Percentiles rank a stretch among this genome's conserved stretches.
Evolutionary conservation across 2,113 vertebrate genomes (phyloP).

Genomic region (Sisor rabdophorus): DNA sequence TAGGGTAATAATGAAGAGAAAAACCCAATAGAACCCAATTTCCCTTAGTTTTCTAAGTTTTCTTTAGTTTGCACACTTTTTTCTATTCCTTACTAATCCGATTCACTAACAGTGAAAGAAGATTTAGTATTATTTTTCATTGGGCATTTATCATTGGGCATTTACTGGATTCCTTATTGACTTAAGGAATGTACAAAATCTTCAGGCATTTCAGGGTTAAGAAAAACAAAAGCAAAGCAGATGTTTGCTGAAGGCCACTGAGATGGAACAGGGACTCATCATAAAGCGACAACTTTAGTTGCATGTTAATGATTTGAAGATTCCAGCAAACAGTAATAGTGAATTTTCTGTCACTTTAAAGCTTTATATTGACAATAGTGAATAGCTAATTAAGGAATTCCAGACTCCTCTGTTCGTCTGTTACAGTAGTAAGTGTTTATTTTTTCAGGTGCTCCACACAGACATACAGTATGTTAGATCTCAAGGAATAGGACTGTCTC

Average conservation of each 20-base stretch:
- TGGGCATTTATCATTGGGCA: too few relatives aligned
- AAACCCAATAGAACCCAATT: too few relatives aligned
- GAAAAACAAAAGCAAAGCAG: slow-evolving; percentile 11
- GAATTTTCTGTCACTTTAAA: slow-evolving; percentile 32
- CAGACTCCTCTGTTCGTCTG: slow-evolving; percentile 11
- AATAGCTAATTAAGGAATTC: slow-evolving; percentile 28
- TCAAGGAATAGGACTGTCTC: neutral
- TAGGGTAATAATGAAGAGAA: neutral
- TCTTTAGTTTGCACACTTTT: too few relatives aligned
- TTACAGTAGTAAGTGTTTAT: slow-evolving; percentile 43
- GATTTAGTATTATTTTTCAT: too few relatives aligned
- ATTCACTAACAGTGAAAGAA: too few relatives aligned
- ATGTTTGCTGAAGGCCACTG: slow-evolving; percentile 18
- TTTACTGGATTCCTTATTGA: neutral
- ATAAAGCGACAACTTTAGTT: neutral
- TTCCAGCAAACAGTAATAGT: slow-evolving; percentile 5
- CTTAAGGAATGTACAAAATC: neutral
- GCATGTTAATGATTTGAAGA: slow-evolving; percentile 12
- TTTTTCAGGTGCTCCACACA: slow-evolving; percentile 28
- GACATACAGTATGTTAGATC: slow-evolving; percentile 14
- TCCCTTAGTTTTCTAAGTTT: too few relatives aligned
- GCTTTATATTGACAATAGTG: slow-evolving; percentile 44
- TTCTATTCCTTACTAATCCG: too few relatives aligned
- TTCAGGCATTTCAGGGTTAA: neutral
- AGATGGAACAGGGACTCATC: slow-evolving; percentile 5